Percentiles rank a stretch among this genome's conserved stretches.
Evolutionary conservation across 37 sponge, comb jelly and placozoan genomes (phyloP).

Genomic region (Hormiphora californensis): DNA sequence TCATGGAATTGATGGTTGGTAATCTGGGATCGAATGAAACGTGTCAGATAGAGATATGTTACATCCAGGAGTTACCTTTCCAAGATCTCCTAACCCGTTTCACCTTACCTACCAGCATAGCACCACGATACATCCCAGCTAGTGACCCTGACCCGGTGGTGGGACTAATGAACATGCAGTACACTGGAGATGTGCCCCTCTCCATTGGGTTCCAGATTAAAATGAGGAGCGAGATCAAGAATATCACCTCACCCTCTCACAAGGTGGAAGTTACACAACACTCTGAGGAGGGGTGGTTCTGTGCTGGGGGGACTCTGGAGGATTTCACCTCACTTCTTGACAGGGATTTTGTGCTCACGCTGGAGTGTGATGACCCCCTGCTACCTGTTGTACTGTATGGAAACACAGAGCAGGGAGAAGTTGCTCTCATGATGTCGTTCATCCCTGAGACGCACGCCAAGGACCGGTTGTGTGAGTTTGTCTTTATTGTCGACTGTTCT

Average conservation of each 20-base stretch:
- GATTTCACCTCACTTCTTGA: background rate
- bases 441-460: background rate
- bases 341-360: slow-evolving; percentile 18
- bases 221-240: background rate
- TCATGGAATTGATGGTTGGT: slow-evolving; percentile 55
- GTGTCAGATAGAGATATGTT: background rate
- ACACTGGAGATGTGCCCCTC: background rate
- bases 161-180: background rate
- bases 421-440: background rate
- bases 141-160: background rate
- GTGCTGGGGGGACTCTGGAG: background rate
- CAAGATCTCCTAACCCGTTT: slow-evolving; percentile 33
- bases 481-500: slow-evolving; percentile 81
- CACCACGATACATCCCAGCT: slow-evolving; percentile 56
- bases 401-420: background rate
- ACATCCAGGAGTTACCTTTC: background rate
- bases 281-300: background rate
- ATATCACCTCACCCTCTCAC: slow-evolving; percentile 59
- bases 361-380: background rate
- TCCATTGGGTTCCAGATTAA: background rate
- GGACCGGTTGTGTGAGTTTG: slow-evolving; percentile 60
- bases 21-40: background rate
- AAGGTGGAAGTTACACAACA: background rate
- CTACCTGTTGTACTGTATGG: background rate
- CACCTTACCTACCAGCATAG: slow-evolving; percentile 56